Percentiles rank a stretch among this genome's conserved stretches.
These are phyloP conservation scores for Thamnophis sirtalis DNA, from an alignment of 2,113 vertebrate species.

Conservation along the genomic window DNA sequence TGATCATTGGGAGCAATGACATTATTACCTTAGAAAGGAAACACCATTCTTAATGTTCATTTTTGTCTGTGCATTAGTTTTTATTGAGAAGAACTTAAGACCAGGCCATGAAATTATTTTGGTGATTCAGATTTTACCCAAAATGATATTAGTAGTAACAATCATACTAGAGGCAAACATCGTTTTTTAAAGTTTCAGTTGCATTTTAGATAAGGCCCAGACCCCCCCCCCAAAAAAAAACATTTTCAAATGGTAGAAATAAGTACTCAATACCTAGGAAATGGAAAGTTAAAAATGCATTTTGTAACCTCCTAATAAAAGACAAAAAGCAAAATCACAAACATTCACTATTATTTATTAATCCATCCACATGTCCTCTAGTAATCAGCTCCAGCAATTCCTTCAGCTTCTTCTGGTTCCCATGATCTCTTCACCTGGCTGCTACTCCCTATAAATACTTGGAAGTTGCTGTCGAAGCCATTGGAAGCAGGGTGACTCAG, in stretches of 20 bases:
- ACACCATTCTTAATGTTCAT: neutral
- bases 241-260: neutral
- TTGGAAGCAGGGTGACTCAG: conserved; percentile 17
- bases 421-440: conserved; percentile 7
- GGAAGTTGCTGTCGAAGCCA: conserved; percentile 16
- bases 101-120: neutral
- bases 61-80: neutral
- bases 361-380: neutral
- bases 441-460: conserved; percentile 22
- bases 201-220: neutral
- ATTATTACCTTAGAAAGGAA: neutral
- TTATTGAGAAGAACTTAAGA: neutral
- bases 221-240: neutral
- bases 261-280: neutral
- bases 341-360: neutral
- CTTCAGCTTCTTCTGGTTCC: conserved; percentile 6
- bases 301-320: neutral
- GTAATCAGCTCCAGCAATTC: neutral
- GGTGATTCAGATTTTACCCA: neutral
- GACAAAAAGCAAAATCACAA: neutral
- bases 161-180: neutral
- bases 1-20: neutral
- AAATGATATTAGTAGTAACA: neutral
- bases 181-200: neutral
- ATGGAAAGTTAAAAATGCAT: neutral